These are phyloP conservation scores for Pangasius larnaudii DNA, from an alignment of 2,797 vertebrate genomes.

Conservation along the genomic window DNA sequence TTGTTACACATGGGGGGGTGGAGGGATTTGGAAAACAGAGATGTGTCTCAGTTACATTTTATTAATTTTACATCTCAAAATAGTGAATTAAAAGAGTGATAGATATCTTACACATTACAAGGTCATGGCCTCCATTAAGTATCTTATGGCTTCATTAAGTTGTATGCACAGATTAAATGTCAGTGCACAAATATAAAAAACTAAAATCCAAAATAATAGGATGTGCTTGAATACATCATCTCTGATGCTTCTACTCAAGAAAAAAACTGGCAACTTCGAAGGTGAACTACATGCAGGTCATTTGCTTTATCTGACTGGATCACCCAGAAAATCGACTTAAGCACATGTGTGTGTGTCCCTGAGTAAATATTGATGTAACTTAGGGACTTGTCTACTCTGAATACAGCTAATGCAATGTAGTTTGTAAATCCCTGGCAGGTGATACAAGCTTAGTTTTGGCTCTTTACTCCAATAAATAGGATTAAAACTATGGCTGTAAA, in stretches of 20 bases:
- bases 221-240: background rate
- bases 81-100: background rate
- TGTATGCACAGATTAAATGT: background rate
- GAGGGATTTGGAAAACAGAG: background rate
- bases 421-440: background rate
- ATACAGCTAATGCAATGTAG: background rate
- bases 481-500: background rate
- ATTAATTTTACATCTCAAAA: background rate
- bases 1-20: background rate
- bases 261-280: background rate
- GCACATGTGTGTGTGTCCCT: background rate
- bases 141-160: background rate
- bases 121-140: background rate
- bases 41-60: background rate
- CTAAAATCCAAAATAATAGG: background rate
- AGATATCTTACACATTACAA: background rate
- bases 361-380: background rate
- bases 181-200: background rate
- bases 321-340: background rate
- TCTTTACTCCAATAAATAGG: background rate
- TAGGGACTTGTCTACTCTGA: background rate
- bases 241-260: background rate
- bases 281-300: background rate
- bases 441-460: background rate
- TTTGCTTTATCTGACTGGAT: background rate